Evolutionary conservation across 2,888 invertebrate species (phyloP), one percentile per base, ranked within the genome.

Genomic region (Cephus pygmeus): DNA sequence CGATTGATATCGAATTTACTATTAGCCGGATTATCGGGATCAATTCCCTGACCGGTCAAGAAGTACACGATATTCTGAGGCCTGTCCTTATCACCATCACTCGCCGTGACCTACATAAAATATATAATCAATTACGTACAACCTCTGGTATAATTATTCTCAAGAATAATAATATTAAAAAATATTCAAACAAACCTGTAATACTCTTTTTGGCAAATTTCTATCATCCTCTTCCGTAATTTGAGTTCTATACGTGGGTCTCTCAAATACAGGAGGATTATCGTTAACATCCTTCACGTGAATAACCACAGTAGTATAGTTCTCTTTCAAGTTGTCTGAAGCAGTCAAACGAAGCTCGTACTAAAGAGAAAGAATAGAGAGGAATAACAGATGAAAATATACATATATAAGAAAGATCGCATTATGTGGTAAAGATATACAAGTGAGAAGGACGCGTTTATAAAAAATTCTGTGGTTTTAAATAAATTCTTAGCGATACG

Each of bases 231-330:
- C 98, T 92, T 98, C 98, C 73, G 98, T 98, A 92, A 98, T 98
- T 93, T 98, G 98, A 76, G 98, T 97, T 90, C 97, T 95, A 93
- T 98, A 98, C 79, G 97, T 97, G 76, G 98, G 98, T 84, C 98
- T 93, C 92, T 98, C 97, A 92, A 99, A 99, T 86, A 97, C 97
- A 3, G 99, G 99, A 73, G 98, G 97, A 93, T 99, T 99, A 94
- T 99, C 99, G 92, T 99, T 99, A 85, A 98, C 98, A 92, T 99
- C 98, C 93, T 98, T 98, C 88, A 98, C 97, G 92, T 98, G 97
- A 90, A 98, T 98, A 90, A 98, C 98, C 85, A 98, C 98, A 69
- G 97, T 98, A 73, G 98, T 98, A 93, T 97, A 97, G 94, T 98
- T 98, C 93, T 98, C 98, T 93, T 98, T 98, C 91, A 98, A 94